Evolutionary conservation across 2,113 vertebrate genomes (phyloP).

Genomic region (Eleginops maclovinus): DNA sequence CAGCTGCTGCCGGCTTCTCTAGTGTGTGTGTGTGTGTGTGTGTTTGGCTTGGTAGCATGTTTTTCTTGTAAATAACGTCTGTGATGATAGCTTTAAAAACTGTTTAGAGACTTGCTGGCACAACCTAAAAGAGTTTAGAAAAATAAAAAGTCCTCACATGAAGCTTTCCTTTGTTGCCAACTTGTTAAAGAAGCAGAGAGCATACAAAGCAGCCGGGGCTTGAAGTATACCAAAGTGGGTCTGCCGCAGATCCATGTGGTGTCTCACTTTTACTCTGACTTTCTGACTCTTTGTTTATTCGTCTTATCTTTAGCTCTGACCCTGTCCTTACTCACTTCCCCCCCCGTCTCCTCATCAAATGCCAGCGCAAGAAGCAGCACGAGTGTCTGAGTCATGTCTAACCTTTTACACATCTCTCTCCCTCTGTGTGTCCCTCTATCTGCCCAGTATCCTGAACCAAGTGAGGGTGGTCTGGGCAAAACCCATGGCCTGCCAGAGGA

Average conservation of each 20-base stretch:
- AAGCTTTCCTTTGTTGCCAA: slow-evolving; percentile 69
- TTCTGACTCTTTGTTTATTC: slow-evolving; percentile 37
- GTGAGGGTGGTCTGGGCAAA: slow-evolving; percentile 47
- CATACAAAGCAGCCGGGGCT: slow-evolving; percentile 55
- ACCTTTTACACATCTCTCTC: slow-evolving; percentile 71
- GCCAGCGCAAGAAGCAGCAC: slow-evolving; percentile 54
- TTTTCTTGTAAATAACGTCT: slow-evolving; percentile 71
- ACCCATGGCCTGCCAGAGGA: slow-evolving; percentile 62
- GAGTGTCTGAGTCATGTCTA: slow-evolving; percentile 72
- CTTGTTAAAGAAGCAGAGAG: slow-evolving; percentile 68
- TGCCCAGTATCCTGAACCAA: slow-evolving; percentile 66
- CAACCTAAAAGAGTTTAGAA: slow-evolving; percentile 58
- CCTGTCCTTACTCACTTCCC: slow-evolving; percentile 37
- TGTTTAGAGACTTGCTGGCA: slow-evolving; percentile 71
- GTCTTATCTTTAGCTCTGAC: slow-evolving; percentile 36
- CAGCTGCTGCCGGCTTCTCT: slow-evolving; percentile 51
- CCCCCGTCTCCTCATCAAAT: slow-evolving; percentile 49
- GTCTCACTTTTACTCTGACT: slow-evolving; percentile 27
- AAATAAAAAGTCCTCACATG: slow-evolving; percentile 61
- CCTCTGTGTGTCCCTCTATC: slow-evolving; percentile 64
- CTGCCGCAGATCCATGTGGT: slow-evolving; percentile 40
- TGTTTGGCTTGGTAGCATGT: slow-evolving; percentile 60
- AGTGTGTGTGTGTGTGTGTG: slow-evolving; percentile 38
- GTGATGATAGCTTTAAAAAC: slow-evolving; percentile 74
- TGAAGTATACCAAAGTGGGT: slow-evolving; percentile 60